These are phyloP conservation scores for Antedon mediterranea DNA, from an alignment of 53 echinoderm and acorn worm genomes.

Conservation along the genomic window DNA sequence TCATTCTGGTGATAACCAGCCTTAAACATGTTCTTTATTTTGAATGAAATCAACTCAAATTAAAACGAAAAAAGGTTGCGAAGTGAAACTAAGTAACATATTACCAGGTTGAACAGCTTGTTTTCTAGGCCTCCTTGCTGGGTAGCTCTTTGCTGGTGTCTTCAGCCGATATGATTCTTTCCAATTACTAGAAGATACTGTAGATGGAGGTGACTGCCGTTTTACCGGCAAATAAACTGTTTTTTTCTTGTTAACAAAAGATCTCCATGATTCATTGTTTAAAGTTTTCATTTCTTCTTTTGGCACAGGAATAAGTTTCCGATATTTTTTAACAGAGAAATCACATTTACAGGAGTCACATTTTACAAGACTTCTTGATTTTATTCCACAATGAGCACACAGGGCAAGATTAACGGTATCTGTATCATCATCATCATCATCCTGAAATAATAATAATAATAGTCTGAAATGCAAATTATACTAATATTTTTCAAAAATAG, in stretches of 20 bases:
- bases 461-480: too few species aligned
- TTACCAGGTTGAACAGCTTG: neutral
- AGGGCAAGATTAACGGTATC: neutral
- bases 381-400: slow-evolving; percentile 3
- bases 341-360: slow-evolving; percentile 2
- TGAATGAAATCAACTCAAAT: too few species aligned
- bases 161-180: neutral
- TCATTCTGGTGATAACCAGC: too few species aligned
- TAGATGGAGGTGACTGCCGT: neutral
- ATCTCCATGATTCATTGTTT: too few species aligned
- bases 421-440: neutral
- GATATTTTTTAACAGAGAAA: neutral
- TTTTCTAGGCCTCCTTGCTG: neutral
- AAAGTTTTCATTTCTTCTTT: neutral
- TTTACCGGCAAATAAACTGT: neutral
- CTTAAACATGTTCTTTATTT: too few species aligned
- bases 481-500: too few species aligned
- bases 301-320: neutral
- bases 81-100: too few species aligned
- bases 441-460: too few species aligned
- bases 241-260: neutral
- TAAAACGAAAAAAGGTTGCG: too few species aligned
- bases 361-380: neutral
- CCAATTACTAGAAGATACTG: neutral
- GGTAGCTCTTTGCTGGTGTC: neutral